Percentiles rank a stretch among this genome's conserved stretches.
Conservation (phyloP, 2,113 vertebrate species). For the Lepus europaeus region DNA sequence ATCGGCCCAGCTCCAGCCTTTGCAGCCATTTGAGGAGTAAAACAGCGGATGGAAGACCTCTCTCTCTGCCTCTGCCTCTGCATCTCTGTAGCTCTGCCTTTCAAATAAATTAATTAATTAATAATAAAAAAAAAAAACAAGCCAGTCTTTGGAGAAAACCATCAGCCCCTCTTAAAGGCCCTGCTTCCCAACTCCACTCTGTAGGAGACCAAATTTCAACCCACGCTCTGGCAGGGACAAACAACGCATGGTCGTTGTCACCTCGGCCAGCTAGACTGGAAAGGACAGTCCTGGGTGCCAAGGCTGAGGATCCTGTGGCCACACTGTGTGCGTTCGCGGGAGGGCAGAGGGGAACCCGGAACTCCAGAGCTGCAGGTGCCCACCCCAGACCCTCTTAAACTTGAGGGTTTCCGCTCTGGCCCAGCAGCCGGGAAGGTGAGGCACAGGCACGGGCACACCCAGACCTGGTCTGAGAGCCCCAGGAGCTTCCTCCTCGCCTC, state of each 20-base stretch:
- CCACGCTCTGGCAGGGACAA: not conserved
- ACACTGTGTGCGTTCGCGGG: not conserved
- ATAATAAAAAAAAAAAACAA: not conserved
- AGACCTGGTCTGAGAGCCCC: too few relatives aligned
- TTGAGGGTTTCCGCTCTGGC: not conserved
- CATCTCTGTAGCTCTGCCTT: too few relatives aligned
- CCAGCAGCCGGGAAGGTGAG: not conserved
- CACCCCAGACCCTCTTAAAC: not conserved
- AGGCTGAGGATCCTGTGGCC: not conserved
- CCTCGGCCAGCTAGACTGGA: not conserved
- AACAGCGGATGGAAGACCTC: too few relatives aligned
- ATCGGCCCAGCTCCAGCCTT: too few relatives aligned
- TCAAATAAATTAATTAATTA: too few relatives aligned
- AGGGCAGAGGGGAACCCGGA: not conserved
- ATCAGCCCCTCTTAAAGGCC: not conserved
- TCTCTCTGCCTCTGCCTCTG: too few relatives aligned
- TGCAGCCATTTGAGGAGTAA: too few relatives aligned
- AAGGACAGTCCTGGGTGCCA: not conserved
- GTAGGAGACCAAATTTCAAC: not conserved
- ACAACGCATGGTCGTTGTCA: not conserved
- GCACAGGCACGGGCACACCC: too few relatives aligned
- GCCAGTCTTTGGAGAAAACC: not conserved
- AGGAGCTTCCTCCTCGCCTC: not conserved
- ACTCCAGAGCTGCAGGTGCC: not conserved
- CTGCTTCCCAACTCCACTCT: not conserved